These are phyloP conservation scores for Oxytorus armatus DNA, from an alignment of 2,888 invertebrate species.

Conservation along the genomic window DNA sequence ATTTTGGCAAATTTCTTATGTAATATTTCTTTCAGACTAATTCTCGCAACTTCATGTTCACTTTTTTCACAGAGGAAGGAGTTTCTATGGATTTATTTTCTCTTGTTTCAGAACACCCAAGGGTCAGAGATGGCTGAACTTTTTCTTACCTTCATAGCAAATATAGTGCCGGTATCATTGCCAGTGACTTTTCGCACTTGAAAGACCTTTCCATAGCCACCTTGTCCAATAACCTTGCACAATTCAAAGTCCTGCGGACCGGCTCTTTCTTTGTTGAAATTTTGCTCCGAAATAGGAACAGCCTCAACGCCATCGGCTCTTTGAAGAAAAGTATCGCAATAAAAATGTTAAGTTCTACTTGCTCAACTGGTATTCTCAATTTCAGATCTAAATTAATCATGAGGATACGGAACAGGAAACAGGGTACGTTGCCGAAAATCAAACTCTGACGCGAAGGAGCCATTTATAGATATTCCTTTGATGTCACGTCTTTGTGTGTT, in stretches of 20 bases:
- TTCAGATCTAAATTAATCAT: neutral
- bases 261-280: conserved; percentile 93
- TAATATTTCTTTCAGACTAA: neutral
- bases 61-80: neutral
- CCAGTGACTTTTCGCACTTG: conserved; percentile 88
- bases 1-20: neutral
- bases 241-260: conserved; percentile 94
- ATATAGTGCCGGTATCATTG: conserved; percentile 88
- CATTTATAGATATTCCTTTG: conserved; percentile 46
- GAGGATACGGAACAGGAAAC: neutral
- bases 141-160: conserved; percentile 89
- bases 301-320: conserved; percentile 88
- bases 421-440: no score
- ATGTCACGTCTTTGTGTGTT: neutral
- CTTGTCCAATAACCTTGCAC: conserved; percentile 90
- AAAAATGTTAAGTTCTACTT: neutral
- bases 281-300: conserved; percentile 89
- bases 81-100: neutral
- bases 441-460: conserved; percentile 54
- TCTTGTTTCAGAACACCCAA: no score
- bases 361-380: neutral
- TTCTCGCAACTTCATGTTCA: neutral
- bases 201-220: conserved; percentile 91
- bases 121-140: neutral
- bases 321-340: conserved; percentile 18